These are phyloP conservation scores for Agapornis canus DNA, from an alignment of 2,797 vertebrate species.

Conservation along the genomic window DNA sequence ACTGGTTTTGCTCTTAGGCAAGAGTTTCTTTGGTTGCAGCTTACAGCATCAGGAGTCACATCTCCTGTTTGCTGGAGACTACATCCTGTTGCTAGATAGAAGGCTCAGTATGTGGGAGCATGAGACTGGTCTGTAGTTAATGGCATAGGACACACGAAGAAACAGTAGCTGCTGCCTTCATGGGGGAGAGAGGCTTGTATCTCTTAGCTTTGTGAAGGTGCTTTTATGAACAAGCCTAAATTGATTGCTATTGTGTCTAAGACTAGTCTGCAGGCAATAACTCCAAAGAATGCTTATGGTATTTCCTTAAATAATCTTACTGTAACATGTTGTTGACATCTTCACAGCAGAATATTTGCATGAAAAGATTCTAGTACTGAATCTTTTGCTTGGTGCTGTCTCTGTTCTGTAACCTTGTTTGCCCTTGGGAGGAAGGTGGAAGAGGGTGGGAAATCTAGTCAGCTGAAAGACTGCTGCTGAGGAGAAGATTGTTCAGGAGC, in stretches of 20 bases:
- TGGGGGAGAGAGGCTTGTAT: neutral
- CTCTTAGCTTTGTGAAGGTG: neutral
- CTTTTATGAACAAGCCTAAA: neutral
- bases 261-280: neutral
- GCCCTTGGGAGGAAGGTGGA: neutral
- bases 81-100: neutral
- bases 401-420: neutral
- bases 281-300: neutral
- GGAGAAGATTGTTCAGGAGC: neutral
- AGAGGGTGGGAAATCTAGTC: neutral
- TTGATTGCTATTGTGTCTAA: neutral
- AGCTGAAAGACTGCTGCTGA: neutral
- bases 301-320: neutral
- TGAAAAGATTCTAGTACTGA: neutral
- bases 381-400: neutral
- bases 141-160: neutral
- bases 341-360: neutral
- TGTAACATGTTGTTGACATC: neutral
- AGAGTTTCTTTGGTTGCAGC: neutral
- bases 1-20: conserved; percentile 16
- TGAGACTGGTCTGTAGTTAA: neutral
- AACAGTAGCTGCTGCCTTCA: neutral
- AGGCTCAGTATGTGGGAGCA: neutral
- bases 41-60: neutral
- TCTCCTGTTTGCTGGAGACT: neutral